phyloP scores from a whole-genome alignment of 92 coral and sea anemone species.

The Paragorgia papillata region DNA sequence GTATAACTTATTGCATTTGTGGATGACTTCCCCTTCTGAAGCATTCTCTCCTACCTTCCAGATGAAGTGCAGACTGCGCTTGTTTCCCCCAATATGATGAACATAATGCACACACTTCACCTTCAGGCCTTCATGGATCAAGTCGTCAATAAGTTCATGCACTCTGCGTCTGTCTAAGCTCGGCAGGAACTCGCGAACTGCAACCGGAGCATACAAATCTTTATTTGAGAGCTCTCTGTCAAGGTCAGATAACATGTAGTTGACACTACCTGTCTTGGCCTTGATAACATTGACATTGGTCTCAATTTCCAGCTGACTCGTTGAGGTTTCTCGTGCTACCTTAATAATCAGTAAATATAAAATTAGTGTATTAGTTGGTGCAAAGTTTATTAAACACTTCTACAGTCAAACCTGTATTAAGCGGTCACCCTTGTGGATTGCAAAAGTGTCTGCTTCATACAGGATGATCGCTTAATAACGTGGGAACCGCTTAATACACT shows the following conservation, averaged over 20 bases:
- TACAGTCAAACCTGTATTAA: too few species aligned
- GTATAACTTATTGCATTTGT: conserved; percentile 25
- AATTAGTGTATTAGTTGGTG: too few species aligned
- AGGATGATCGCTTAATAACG: too few species aligned
- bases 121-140: conserved; percentile 22
- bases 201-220: conserved; percentile 28
- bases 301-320: conserved; percentile 39
- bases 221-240: conserved; percentile 28
- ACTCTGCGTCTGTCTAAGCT: conserved; percentile 13
- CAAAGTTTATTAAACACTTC: too few species aligned
- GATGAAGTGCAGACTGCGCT: too few species aligned
- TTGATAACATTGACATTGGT: conserved; percentile 33
- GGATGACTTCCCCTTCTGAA: conserved; percentile 30
- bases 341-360: neutral
- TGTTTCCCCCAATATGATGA: too few species aligned
- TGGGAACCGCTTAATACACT: too few species aligned
- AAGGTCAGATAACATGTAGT: conserved; percentile 8
- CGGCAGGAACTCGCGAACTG: conserved; percentile 27
- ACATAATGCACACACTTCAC: conserved; percentile 35
- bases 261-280: neutral
- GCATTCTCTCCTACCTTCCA: too few species aligned
- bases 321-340: conserved; percentile 12
- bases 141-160: conserved; percentile 34
- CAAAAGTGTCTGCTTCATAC: too few species aligned
- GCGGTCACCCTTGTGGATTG: too few species aligned